Evolutionary conservation across 2,888 invertebrate species (phyloP).

Genomic region (Cecidostiba fungosa): DNA sequence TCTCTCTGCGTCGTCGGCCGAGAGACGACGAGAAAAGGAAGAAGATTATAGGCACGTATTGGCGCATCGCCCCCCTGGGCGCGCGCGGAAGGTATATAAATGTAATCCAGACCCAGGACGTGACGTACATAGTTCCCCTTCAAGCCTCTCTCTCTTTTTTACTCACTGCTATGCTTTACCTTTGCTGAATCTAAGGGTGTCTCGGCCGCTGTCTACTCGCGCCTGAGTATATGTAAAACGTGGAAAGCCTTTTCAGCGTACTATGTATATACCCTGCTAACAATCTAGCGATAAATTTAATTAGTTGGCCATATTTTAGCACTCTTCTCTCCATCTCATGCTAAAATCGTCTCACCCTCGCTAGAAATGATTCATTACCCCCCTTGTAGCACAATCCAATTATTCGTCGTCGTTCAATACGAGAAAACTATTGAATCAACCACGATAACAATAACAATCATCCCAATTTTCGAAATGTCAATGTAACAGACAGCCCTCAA

Average conservation of each 20-base stretch:
- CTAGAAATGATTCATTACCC: too few species aligned
- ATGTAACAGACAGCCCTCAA: not conserved
- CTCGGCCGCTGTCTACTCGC: not conserved
- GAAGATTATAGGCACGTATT: conserved; percentile 79
- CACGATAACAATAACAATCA: too few species aligned
- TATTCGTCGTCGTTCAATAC: too few species aligned
- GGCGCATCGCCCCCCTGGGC: conserved; percentile 77
- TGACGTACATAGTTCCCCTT: conserved; percentile 74
- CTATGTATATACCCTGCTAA: too few species aligned
- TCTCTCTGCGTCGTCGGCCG: not conserved
- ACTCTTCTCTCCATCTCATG: too few species aligned
- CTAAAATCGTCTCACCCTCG: too few species aligned
- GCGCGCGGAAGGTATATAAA: conserved; percentile 72
- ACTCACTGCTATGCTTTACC: not conserved
- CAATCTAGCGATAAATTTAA: too few species aligned
- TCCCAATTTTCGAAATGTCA: not conserved
- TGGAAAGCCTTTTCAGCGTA: not conserved
- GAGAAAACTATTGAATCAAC: too few species aligned
- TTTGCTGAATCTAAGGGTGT: not conserved
- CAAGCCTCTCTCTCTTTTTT: not conserved
- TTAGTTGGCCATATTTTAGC: too few species aligned
- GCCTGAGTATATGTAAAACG: not conserved
- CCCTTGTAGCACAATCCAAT: too few species aligned
- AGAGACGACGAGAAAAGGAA: conserved; percentile 63
- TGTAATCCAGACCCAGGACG: conserved; percentile 79